phyloP scores from a whole-genome alignment of 1,140 invertebrate species.

The Cryptotermes secundus region DNA sequence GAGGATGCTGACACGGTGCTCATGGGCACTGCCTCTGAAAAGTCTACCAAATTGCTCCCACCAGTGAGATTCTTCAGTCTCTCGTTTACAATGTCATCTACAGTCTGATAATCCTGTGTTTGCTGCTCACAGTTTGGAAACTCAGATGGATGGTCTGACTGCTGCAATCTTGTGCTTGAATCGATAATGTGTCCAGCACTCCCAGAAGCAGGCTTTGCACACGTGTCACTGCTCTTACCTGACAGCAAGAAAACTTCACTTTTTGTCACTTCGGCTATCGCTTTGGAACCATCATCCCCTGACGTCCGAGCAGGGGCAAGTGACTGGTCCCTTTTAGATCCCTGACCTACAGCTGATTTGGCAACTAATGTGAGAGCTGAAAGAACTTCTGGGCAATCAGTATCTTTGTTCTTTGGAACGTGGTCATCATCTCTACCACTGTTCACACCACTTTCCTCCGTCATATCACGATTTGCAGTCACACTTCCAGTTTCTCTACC shows the following conservation, averaged over 20 bases:
- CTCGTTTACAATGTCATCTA: constrained; percentile 33
- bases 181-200: not conserved
- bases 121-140: constrained; percentile 1
- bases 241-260: not conserved
- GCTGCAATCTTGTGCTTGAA: not conserved
- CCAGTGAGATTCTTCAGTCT: constrained; percentile 32
- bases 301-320: not conserved
- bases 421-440: not conserved
- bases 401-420: not conserved
- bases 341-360: not conserved
- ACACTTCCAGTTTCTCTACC: not conserved
- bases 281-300: not conserved
- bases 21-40: not conserved
- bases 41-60: not conserved
- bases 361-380: constrained; percentile 19
- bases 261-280: not conserved
- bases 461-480: not conserved
- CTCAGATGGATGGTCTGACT: not conserved
- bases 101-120: constrained; percentile 22
- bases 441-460: not conserved
- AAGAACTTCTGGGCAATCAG: constrained; percentile 18
- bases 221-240: constrained; percentile 7
- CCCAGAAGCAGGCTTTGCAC: not conserved
- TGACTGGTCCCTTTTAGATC: not conserved
- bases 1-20: not conserved